phyloP scores from a whole-genome alignment of 2,797 vertebrate species.

The Rachycentron canadum region DNA sequence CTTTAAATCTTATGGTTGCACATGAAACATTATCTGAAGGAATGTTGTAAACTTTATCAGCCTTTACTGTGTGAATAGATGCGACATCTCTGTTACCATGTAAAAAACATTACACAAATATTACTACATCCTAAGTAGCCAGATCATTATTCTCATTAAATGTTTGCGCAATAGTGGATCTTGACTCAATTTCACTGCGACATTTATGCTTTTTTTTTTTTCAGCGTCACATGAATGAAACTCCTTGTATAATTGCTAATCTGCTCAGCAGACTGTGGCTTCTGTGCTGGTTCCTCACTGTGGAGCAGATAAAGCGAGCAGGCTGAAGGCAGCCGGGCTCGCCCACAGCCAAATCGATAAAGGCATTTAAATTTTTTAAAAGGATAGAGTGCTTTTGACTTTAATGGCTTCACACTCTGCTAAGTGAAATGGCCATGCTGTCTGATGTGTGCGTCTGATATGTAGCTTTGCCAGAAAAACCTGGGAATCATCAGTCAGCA shows the following conservation, averaged over 20 bases:
- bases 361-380: constrained; percentile 60
- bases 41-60: not conserved
- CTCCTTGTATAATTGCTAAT: constrained; percentile 22
- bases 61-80: not conserved
- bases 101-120: not conserved
- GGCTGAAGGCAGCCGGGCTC: constrained; percentile 22
- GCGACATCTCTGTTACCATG: too few species aligned
- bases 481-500: not conserved
- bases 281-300: constrained; percentile 31
- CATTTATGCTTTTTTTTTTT: constrained; percentile 3
- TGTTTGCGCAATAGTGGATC: not conserved
- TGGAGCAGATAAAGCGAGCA: constrained; percentile 29
- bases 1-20: not conserved
- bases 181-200: constrained; percentile 3
- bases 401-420: constrained; percentile 52
- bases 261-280: constrained; percentile 33
- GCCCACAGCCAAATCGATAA: constrained; percentile 50
- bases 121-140: not conserved
- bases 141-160: not conserved
- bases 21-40: not conserved
- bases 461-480: not conserved
- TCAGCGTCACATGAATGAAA: constrained; percentile 10
- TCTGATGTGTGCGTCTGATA: constrained; percentile 1
- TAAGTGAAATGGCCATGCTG: constrained; percentile 32
- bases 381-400: constrained; percentile 47